Base-by-base conservation (phyloP, 2,797 vertebrate species). In the Clamator glandarius region DNA sequence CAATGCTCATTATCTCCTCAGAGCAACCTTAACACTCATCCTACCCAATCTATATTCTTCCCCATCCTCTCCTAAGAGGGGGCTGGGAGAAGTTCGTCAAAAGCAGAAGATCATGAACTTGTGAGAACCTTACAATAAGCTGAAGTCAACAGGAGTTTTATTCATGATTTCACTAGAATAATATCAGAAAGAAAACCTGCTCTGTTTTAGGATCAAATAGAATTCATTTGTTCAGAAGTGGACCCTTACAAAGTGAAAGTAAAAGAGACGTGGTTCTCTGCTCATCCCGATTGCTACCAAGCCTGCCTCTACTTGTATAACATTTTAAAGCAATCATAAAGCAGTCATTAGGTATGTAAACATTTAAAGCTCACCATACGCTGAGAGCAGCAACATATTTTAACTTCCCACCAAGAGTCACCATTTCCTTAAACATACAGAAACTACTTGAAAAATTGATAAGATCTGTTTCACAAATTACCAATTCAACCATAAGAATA, bases 391-490 rank as follows among this genome's bases (percentile, higher is more conserved):
- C 92, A 84, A 95, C 84, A 88, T 59, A 93, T 75, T 84, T 97
- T 96, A 92, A 87, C 72, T 92, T 96, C 81, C 90, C 91, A 96
- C 90, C 94, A 96, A 88, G 90, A 97, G 90, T 97, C 80, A 96
- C 58, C 64, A 81, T 91, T 97, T 96, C 94, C 96, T 95, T 96
- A 96, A 97, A 95, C 88, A 70, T 86, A 91, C 98, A 98, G 97
- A 98, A 97, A 98, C 98, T 97, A 94, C 97, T 93, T 99, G 97
- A 99, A 99, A 99, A 98, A 99, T 99, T 99, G 93, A 98, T 99
- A 98, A 98, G 98, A 98, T 99, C 98, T 97, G 98, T 99, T 99
- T 99, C 98, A 99, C 98, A 98, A 98, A 98, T 98, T 98, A 98
- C 97, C 97, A 97, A 98, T 98, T 98, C 98, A 98, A 97, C 98